Evolutionary conservation across 2,888 invertebrate genomes (phyloP).

Genomic region (Agapetus fuscipes): DNA sequence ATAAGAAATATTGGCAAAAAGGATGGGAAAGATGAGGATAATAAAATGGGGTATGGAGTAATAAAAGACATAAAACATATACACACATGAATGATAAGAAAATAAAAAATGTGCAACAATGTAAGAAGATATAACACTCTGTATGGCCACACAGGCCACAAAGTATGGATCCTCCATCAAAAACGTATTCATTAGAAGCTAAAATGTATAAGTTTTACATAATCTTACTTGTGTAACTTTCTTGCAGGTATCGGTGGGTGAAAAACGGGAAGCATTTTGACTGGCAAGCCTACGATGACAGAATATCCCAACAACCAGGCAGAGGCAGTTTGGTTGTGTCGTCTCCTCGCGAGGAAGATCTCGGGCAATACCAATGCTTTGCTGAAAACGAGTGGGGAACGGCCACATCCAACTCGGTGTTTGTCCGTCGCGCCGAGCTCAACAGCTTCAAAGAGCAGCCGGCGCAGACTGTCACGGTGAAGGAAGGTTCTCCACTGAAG

Average conservation of each 20-base stretch:
- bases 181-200: too few species aligned
- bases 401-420: conserved; percentile 92
- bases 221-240: conserved; percentile 5
- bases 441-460: conserved; percentile 74
- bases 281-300: conserved; percentile 88
- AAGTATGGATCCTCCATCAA: too few species aligned
- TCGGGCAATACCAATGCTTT: conserved; percentile 93
- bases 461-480: conserved; percentile 43
- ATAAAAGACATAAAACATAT: too few species aligned
- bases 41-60: too few species aligned
- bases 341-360: conserved; percentile 79
- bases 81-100: too few species aligned
- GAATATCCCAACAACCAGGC: conserved; percentile 89
- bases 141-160: too few species aligned
- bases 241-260: conserved; percentile 75
- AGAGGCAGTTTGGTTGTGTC: conserved; percentile 89
- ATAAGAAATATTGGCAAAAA: too few species aligned
- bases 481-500: conserved; percentile 83
- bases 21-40: too few species aligned
- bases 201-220: too few species aligned
- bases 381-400: conserved; percentile 90
- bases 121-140: too few species aligned
- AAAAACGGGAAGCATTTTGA: conserved; percentile 95
- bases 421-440: conserved; percentile 83
- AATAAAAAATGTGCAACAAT: too few species aligned